Evolutionary conservation across 2,888 invertebrate species (phyloP), one percentile per base, ranked within the genome.

Genomic region (Nomada hirtipes): DNA sequence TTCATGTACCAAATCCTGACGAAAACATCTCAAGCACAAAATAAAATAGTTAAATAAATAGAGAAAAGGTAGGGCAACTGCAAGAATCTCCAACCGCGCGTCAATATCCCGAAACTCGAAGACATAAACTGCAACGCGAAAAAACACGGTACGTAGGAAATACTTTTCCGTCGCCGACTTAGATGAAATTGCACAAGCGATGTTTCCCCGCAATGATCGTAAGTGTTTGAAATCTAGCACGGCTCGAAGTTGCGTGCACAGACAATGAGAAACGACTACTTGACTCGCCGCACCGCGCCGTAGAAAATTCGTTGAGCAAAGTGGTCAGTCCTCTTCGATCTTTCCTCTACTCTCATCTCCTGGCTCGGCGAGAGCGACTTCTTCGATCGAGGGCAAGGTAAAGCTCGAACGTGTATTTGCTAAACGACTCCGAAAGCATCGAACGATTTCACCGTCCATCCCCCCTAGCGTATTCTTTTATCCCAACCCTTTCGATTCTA

Each of bases 361-460:
- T 44, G 42, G n/a, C 42, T 47, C 57, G 13, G 60, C 42, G 68
- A 71, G 57, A 59, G 44, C 47, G 59, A 52, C 55, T 67, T 71
- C 63, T 53, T 64, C 61, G 67, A 75, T 63, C 63, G 63, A 65
- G 61, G 50, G 52, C 63, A 71, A 76, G 63, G 69, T 74, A 70
- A 84, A 82, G 79, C 57, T 57, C 68, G 73, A 26, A 82, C 74
- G 76, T 78, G 70, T 84, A 78, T 87, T 86, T 79, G 74, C 79
- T 70, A 84, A 88, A 86, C 76, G 78, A 80, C 76, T 74, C 61
- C 63, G 10, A 64, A 71, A 65, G 69, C 76, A 87, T 79, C 79
- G 70, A 85, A 71, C 61, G 72, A 44, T 52, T 26, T 20, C 26
- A 50, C 42, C 11, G 7, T 55, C 23, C 20, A 4, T 13, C 18